A percentile compares a stretch with the other conserved stretches of the same genome.
These are phyloP conservation scores for Actinia tenebrosa DNA, from an alignment of 64 coral and sea anemone species.

Conservation along the genomic window DNA sequence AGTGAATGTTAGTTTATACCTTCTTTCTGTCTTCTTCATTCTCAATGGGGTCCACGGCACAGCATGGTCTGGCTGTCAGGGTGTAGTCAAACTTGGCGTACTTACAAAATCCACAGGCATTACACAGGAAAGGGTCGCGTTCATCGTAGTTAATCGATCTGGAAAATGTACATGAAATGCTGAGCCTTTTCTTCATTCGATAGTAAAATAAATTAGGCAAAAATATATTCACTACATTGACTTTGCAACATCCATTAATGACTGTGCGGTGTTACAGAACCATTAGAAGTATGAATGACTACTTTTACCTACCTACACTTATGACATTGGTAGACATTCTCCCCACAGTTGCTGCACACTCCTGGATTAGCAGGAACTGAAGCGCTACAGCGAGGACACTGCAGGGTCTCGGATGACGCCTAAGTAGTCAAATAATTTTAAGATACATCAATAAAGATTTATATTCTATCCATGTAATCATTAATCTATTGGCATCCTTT, in stretches of 20 bases:
- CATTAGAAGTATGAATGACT: too few relatives aligned
- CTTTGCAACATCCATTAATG: too few relatives aligned
- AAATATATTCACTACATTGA: too few relatives aligned
- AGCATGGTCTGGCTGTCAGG: constrained; percentile 89
- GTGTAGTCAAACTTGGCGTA: constrained; percentile 99
- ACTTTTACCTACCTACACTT: constrained; percentile 75
- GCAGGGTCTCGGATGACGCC: constrained; percentile 94
- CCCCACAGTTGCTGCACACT: constrained; percentile 97
- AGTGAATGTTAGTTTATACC: constrained; percentile 7
- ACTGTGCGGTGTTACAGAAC: background rate
- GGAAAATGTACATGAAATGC: background rate
- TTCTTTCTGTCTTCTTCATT: constrained; percentile 98
- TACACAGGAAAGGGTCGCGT: constrained; percentile 93
- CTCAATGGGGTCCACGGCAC: constrained; percentile 98
- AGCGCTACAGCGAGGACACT: constrained; percentile 95
- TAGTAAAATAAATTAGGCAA: too few relatives aligned
- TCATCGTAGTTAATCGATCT: constrained; percentile 99
- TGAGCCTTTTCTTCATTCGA: too few relatives aligned
- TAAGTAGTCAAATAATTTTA: background rate
- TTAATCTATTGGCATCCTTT: too few relatives aligned
- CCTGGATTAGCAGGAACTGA: constrained; percentile 96
- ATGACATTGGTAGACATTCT: constrained; percentile 99
- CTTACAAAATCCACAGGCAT: constrained; percentile 98
- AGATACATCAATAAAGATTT: background rate
- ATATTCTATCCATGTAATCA: too few relatives aligned